phyloP scores from a whole-genome alignment of 1,140 invertebrate genomes.

The Drosophila dunni region DNA sequence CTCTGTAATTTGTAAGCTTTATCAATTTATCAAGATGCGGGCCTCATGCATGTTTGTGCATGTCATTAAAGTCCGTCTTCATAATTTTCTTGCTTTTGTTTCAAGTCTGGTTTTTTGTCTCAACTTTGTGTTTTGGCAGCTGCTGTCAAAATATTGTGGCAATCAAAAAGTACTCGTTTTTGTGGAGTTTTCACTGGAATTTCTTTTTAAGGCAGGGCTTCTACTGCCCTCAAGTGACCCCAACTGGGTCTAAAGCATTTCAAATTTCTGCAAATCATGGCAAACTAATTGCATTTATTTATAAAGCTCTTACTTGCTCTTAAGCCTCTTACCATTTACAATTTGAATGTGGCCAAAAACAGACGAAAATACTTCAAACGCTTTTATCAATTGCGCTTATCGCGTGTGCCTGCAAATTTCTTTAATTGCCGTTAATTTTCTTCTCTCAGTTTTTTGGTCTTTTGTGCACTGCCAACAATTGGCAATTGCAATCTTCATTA shows the following conservation, averaged over 20 bases:
- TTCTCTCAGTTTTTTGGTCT: background rate
- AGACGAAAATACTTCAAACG: conserved; percentile 17
- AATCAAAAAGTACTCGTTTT: background rate
- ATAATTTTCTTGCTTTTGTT: background rate
- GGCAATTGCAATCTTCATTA: conserved; percentile 68
- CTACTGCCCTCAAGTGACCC: background rate
- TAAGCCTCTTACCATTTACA: conserved; percentile 15
- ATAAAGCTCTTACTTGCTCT: conserved; percentile 19
- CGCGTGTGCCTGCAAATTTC: conserved; percentile 61
- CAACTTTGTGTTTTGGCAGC: conserved; percentile 37
- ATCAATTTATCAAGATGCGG: conserved; percentile 74
- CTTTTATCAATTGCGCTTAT: conserved; percentile 60
- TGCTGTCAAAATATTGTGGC: conserved; percentile 49
- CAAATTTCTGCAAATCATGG: background rate
- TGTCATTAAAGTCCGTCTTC: conserved; percentile 57
- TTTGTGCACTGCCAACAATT: conserved; percentile 54
- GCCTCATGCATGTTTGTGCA: conserved; percentile 56
- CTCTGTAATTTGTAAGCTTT: conserved; percentile 71
- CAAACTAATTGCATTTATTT: conserved; percentile 19
- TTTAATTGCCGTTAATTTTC: conserved; percentile 76
- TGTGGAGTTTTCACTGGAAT: background rate
- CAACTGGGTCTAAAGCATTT: conserved; percentile 4
- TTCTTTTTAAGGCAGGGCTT: background rate
- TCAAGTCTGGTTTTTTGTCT: conserved; percentile 38
- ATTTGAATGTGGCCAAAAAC: conserved; percentile 11